These are phyloP conservation scores for Drosophila busckii DNA, from an alignment of 1,140 invertebrate species.

Conservation along the genomic window DNA sequence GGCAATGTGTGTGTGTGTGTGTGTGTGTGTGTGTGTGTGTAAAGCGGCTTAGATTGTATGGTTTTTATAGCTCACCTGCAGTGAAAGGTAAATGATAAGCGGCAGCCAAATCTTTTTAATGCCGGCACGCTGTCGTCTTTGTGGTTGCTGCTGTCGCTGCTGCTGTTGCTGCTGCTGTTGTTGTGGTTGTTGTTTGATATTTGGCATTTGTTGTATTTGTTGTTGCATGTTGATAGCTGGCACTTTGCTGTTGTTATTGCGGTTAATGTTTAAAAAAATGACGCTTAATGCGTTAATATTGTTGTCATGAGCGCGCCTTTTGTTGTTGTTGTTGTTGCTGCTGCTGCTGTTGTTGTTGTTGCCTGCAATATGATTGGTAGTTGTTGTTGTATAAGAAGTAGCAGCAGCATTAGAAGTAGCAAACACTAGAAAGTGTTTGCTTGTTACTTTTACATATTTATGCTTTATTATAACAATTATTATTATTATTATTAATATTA, in stretches of 20 bases:
- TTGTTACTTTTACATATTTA: slow-evolving; percentile 9
- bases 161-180: slow-evolving; percentile 14
- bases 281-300: slow-evolving; percentile 24
- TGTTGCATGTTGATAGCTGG: slow-evolving; percentile 26
- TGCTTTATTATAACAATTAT: slow-evolving; percentile 2
- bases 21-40: slow-evolving; percentile 16
- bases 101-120: slow-evolving; percentile 75
- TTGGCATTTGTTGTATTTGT: slow-evolving; percentile 23
- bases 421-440: slow-evolving; percentile 39
- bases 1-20: no score
- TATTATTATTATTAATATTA: slow-evolving; percentile 8
- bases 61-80: slow-evolving; percentile 58
- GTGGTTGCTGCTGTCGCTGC: slow-evolving; percentile 29
- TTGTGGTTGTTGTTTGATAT: slow-evolving; percentile 18
- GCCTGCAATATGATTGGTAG: slow-evolving; percentile 26
- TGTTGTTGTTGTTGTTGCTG: slow-evolving; percentile 20
- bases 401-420: slow-evolving; percentile 8
- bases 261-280: slow-evolving; percentile 30
- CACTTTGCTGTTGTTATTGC: slow-evolving; percentile 16
- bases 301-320: slow-evolving; percentile 12
- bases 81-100: slow-evolving; percentile 76
- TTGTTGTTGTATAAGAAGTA: slow-evolving; percentile 35
- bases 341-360: slow-evolving; percentile 8
- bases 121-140: slow-evolving; percentile 48
- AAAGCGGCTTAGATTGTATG: slow-evolving; percentile 11